phyloP scores from a whole-genome alignment of 2,888 invertebrate species.

The Agrochola litura region DNA sequence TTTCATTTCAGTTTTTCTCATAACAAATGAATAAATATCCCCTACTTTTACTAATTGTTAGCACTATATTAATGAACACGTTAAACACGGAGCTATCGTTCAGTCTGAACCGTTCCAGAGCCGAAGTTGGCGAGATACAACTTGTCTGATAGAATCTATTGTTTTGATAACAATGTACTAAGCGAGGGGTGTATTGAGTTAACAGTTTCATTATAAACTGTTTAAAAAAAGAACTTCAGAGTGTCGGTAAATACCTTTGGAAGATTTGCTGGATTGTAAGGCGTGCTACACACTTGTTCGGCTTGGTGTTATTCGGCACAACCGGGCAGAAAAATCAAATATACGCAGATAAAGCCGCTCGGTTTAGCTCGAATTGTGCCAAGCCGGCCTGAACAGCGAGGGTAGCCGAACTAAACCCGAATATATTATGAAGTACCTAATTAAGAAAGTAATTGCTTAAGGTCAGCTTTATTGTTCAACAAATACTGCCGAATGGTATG shows the following conservation, averaged over 20 bases:
- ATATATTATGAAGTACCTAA: background rate
- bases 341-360: background rate
- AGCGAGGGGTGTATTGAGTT: slow-evolving; percentile 10
- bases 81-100: slow-evolving; percentile 42
- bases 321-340: background rate
- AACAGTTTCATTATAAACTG: background rate
- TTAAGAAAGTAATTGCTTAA: too few relatives aligned
- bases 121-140: slow-evolving; percentile 36
- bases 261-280: background rate
- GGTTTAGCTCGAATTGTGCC: background rate
- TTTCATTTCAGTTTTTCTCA: background rate
- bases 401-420: background rate
- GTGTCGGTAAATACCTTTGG: background rate
- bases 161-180: slow-evolving; percentile 38
- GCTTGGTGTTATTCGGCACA: background rate
- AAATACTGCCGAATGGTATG: too few relatives aligned
- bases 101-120: slow-evolving; percentile 10
- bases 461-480: background rate
- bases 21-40: slow-evolving; percentile 27
- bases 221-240: background rate
- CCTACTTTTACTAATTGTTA: slow-evolving; percentile 5
- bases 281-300: too few relatives aligned
- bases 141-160: slow-evolving; percentile 32
- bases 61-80: slow-evolving; percentile 35
- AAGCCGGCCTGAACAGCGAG: too few relatives aligned